phyloP scores from a whole-genome alignment of 2,797 vertebrate species.

The Geotrypetes seraphini region DNA sequence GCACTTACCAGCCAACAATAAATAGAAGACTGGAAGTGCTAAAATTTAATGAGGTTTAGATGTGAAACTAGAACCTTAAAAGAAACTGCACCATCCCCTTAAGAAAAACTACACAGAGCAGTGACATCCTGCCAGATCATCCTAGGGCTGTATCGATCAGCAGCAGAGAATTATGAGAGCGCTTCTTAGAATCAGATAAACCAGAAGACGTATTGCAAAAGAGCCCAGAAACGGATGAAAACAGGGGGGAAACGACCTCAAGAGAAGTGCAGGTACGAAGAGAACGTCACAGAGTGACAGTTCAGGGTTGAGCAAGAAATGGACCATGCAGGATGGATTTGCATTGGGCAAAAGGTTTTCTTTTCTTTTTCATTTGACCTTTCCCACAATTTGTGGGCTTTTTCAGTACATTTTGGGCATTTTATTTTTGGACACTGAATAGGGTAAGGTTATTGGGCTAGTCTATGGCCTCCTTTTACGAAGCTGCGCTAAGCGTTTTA shows the following conservation, averaged over 20 bases:
- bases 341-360: too few relatives aligned
- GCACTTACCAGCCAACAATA: constrained; percentile 39
- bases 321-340: background rate
- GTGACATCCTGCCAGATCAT: constrained; percentile 16
- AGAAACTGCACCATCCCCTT: constrained; percentile 45
- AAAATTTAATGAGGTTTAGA: constrained; percentile 50
- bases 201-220: constrained; percentile 29
- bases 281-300: constrained; percentile 42
- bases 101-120: constrained; percentile 30
- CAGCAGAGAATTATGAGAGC: constrained; percentile 15
- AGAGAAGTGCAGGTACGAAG: constrained; percentile 43
- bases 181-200: constrained; percentile 39
- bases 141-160: constrained; percentile 30
- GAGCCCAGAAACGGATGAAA: constrained; percentile 30
- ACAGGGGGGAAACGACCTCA: constrained; percentile 34
- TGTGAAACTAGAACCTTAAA: constrained; percentile 46
- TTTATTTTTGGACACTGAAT: too few relatives aligned
- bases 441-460: too few relatives aligned
- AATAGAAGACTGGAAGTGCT: constrained; percentile 40
- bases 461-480: too few relatives aligned
- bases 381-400: too few relatives aligned
- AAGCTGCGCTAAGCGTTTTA: too few relatives aligned
- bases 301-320: constrained; percentile 25
- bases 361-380: too few relatives aligned
- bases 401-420: too few relatives aligned